Conservation (phyloP, 1,140 invertebrate genomes). For the Harpegnathos saltator region DNA sequence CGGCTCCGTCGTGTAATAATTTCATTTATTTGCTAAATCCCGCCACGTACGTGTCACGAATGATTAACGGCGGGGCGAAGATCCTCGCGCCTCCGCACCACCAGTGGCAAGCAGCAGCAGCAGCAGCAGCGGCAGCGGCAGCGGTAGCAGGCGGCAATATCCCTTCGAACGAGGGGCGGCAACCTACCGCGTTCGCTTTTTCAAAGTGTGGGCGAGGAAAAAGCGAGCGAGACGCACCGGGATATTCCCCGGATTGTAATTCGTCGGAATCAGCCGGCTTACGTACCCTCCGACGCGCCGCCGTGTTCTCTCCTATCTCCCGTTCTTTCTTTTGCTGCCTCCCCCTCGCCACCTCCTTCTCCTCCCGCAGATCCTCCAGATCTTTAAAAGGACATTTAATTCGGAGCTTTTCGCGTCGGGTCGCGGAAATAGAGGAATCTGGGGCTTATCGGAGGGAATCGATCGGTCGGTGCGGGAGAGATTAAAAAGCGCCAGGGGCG, state of each 20-base stretch:
- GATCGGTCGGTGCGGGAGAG: neutral
- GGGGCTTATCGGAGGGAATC: neutral
- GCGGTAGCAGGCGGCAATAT: constrained; percentile 24
- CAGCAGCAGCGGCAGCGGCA: too few species aligned
- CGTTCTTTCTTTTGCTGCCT: neutral
- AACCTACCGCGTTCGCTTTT: constrained; percentile 36
- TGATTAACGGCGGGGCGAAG: constrained; percentile 65
- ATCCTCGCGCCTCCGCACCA: constrained; percentile 37
- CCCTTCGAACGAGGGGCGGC: constrained; percentile 32
- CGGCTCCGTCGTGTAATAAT: constrained; percentile 67
- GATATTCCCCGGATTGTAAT: constrained; percentile 38
- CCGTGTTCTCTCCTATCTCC: neutral
- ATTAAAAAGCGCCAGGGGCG: constrained; percentile 20
- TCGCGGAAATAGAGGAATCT: neutral
- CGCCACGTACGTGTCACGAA: constrained; percentile 72
- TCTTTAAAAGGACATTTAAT: constrained; percentile 41
- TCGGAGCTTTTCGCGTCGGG: neutral
- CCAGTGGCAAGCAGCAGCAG: too few species aligned
- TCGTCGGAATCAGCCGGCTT: constrained; percentile 44
- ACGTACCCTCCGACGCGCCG: neutral
- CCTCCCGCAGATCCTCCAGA: neutral
- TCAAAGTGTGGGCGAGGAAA: constrained; percentile 29
- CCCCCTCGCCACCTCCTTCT: too few species aligned
- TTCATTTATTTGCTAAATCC: constrained; percentile 77
- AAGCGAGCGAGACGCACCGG: constrained; percentile 19